Evolutionary conservation across 2,888 invertebrate genomes (phyloP).

Genomic region (Drosophila cracens): DNA sequence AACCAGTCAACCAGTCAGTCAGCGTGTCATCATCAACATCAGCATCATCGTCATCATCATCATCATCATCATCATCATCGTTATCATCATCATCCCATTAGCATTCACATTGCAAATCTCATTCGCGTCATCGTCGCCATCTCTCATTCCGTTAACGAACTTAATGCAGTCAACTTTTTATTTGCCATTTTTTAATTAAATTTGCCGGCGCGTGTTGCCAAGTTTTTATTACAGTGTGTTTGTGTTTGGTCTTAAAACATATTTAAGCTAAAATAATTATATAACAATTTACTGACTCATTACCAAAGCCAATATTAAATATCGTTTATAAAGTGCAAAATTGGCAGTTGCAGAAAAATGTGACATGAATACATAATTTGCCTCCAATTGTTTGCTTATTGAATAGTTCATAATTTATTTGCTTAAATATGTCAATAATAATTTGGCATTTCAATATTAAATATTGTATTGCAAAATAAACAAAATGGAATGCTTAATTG

Average conservation of each 20-base stretch:
- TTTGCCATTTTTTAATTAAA: conserved; percentile 77
- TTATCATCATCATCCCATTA: conserved; percentile 32
- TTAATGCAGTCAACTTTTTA: conserved; percentile 77
- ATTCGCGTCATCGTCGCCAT: conserved; percentile 32
- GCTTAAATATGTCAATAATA: neutral
- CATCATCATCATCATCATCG: conserved; percentile 25
- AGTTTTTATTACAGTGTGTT: conserved; percentile 12
- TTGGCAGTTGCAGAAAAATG: conserved; percentile 1
- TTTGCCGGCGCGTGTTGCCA: conserved; percentile 31
- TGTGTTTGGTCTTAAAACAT: neutral
- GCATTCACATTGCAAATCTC: conserved; percentile 35
- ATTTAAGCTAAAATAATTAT: conserved; percentile 26
- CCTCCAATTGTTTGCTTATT: conserved; percentile 4
- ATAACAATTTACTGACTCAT: conserved; percentile 8
- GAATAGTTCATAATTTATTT: conserved; percentile 3
- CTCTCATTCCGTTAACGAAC: conserved; percentile 61
- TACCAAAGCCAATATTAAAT: neutral
- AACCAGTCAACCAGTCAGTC: conserved; percentile 18
- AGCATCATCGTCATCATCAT: conserved; percentile 1
- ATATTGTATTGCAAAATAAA: neutral
- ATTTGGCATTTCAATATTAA: neutral
- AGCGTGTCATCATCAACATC: conserved; percentile 27
- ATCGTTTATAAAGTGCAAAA: conserved; percentile 11
- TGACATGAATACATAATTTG: conserved; percentile 4
- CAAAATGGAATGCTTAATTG: neutral